Evolutionary conservation across 2,888 invertebrate species (phyloP), one percentile per base, ranked within the genome.

Genomic region (Melanostoma scalare): DNA sequence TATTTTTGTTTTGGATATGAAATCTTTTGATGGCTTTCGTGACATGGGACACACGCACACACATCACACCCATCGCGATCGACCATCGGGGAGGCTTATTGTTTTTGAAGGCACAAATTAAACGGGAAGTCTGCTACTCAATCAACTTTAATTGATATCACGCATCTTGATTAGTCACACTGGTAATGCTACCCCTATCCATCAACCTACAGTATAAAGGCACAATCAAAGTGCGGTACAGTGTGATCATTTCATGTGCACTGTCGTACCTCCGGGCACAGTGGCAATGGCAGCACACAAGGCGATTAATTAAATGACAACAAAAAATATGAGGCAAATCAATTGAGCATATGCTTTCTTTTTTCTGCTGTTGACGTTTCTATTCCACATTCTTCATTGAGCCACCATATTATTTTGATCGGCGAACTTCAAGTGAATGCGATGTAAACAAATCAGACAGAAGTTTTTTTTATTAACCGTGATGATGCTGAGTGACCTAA

Each of bases 71-170:
- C 46, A 61, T 67, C 48, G 30, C 10, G 80, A 74, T 50, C 42
- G 40, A 33, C 50, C 60, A 36, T 44, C 48, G 55, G 44, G 20
- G 36, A 65, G 38, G 46, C 20, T 20, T 20, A 67, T 58, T 72
- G 10, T 48, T 50, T 6, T 10, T 58, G 38, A 38, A 48, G 10
- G 50, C 36, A 46, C 46, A 52, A 50, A 48, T 73, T 73, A 61
- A 73, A 73, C 78, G 82, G 20, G 82, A 82, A 82, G 82, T 82
- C 82, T 82, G 82, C 68, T 68, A 58, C 52, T 77, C 82, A 82
- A 69, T 82, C 82, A 82, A 63, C 73, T 58, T 78, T 40, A 82
- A 82, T 82, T 82, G 78, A 65, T 69, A 58, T 69, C 82, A 77
- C 82, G 82, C 68, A 82, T 82, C 50, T 77, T 48, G 56, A 69